phyloP scores from a whole-genome alignment of 2,888 invertebrate genomes.

The Boloria euphrosyne region DNA sequence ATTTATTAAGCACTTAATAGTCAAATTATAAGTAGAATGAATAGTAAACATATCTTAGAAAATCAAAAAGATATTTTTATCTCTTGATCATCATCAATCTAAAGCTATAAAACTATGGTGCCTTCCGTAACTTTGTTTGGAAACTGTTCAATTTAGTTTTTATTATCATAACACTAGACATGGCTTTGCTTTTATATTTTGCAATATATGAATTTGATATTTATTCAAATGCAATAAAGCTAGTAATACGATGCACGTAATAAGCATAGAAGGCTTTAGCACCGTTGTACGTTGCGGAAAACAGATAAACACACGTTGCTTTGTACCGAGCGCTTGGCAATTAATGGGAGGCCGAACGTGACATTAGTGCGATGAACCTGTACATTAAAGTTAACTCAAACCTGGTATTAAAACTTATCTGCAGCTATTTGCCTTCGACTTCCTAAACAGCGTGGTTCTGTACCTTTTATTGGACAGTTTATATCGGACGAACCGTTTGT shows the following conservation, averaged over 20 bases:
- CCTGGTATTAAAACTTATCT: constrained; percentile 80
- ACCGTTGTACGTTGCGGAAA: constrained; percentile 51
- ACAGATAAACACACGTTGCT: constrained; percentile 70
- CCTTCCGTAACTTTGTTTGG: constrained; percentile 34
- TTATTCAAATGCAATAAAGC: constrained; percentile 25
- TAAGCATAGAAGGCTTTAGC: constrained; percentile 37
- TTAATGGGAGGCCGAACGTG: constrained; percentile 80
- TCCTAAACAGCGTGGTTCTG: constrained; percentile 69
- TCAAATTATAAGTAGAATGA: no score
- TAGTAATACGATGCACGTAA: constrained; percentile 24
- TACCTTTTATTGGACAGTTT: constrained; percentile 48
- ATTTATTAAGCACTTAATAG: no score
- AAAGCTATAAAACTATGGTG: constrained; percentile 10
- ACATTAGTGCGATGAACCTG: constrained; percentile 76
- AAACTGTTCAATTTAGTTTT: constrained; percentile 33
- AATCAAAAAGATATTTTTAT: no score
- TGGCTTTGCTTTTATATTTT: neutral
- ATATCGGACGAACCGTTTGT: constrained; percentile 42
- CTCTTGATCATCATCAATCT: neutral
- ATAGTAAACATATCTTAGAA: no score
- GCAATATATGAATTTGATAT: constrained; percentile 18
- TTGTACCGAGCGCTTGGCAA: constrained; percentile 66
- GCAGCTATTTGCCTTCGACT: constrained; percentile 78
- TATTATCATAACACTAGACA: constrained; percentile 18
- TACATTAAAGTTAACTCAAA: constrained; percentile 68